Base-by-base conservation (phyloP, 2,888 invertebrate genomes). In the Chironomus tentans region DNA sequence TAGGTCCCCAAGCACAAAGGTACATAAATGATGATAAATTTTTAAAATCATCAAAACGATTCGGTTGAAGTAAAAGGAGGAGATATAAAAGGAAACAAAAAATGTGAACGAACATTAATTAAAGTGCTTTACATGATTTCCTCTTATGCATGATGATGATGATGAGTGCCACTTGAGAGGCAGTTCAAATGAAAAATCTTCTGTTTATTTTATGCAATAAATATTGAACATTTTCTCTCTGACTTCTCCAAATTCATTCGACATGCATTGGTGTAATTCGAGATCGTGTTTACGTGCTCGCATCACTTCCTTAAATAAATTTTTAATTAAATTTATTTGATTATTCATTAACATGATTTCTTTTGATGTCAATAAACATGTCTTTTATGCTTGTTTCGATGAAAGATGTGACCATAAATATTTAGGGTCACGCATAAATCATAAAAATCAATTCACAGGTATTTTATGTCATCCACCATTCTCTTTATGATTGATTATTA, bases 81-180 rank as follows among this genome's bases (percentile, higher is more conserved):
- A 56, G 5, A n/a, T 18, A 24, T 65, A 21, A 65, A 65, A 24
- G 21, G 12, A 68, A 72, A 72, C 38, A 72, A 62, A 38, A 38
- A 4, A 65, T 65, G 24, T 65, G 65, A 24, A 65, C 21, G 24
- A 65, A 62, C 73, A 74, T 68, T 74, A 74, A 74, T 74, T 74
- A 68, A 28, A 24, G 15, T 68, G n/a, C 28, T 68, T 68, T 38
- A 13, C 28, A 68, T 68, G 68, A 13, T n/a, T 65, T 38, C 24
- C 68, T 21, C 46, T 18, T 21, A 47, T 50, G 56, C 56, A 56
- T 56, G 56, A 56, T 56, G 50, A 38, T 38, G 38, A 10, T 38
- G 38, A 38, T 50, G 56, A 56, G 56, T 56, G 56, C 56, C 56
- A 56, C 71, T 46, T 28, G 38, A 38, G 38, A 38, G 38, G 38